phyloP scores from a whole-genome alignment of 2,797 vertebrate species.

The Antrozous pallidus region DNA sequence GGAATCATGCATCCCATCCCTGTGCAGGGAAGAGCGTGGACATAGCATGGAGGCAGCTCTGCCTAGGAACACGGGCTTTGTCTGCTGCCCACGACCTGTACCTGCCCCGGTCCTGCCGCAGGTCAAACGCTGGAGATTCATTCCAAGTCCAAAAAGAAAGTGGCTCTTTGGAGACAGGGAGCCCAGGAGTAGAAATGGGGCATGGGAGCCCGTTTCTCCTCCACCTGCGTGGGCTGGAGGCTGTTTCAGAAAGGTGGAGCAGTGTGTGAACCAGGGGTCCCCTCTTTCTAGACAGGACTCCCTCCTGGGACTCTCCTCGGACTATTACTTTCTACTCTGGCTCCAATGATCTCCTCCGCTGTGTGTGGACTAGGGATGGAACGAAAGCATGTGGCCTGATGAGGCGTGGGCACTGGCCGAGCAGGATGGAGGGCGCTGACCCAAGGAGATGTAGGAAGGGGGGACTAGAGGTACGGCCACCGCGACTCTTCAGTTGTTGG shows the following conservation, averaged over 20 bases:
- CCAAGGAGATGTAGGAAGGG: not conserved
- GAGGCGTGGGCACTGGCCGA: not conserved
- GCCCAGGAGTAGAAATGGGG: not conserved
- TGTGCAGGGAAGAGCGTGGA: rapidly evolving
- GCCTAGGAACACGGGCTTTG: not conserved
- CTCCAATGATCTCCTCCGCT: not conserved
- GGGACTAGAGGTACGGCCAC: not conserved
- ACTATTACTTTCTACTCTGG: not conserved
- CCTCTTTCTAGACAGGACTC: not conserved
- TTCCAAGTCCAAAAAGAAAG: not conserved
- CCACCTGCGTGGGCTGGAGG: not conserved
- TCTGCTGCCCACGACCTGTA: not conserved
- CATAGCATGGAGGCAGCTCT: not conserved
- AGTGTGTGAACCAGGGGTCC: no score
- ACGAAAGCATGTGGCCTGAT: not conserved
- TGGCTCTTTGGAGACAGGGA: not conserved
- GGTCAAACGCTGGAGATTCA: not conserved
- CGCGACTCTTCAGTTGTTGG: not conserved
- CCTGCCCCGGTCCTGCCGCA: not conserved
- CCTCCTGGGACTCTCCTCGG: no score
- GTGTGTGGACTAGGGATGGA: not conserved
- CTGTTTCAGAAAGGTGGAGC: not conserved
- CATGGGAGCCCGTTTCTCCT: not conserved
- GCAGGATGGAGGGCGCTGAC: not conserved
- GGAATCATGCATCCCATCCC: rapidly evolving